Evolutionary conservation across 2,113 vertebrate species (phyloP).

Genomic region (Acanthochromis polyacanthus): DNA sequence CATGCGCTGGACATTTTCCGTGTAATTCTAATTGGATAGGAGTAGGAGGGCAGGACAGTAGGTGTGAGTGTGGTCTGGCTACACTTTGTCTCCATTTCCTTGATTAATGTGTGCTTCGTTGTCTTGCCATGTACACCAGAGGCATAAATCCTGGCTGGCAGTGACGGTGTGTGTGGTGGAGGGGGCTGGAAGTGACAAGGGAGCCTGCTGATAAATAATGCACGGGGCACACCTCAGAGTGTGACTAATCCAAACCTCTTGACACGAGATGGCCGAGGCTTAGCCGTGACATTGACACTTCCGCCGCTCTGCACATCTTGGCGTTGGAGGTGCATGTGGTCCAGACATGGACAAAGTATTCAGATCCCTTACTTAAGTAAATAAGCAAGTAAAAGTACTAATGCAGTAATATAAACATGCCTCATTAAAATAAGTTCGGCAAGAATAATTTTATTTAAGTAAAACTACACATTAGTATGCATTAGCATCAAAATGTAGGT

Average conservation of each 20-base stretch:
- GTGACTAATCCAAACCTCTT: slow-evolving; percentile 80
- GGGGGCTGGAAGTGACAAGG: slow-evolving; percentile 41
- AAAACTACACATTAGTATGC: too few species aligned
- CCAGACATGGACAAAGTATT: too few species aligned
- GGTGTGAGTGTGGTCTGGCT: slow-evolving; percentile 41
- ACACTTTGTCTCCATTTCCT: slow-evolving; percentile 77
- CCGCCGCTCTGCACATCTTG: not conserved
- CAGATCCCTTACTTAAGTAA: too few species aligned
- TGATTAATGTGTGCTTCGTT: slow-evolving; percentile 72
- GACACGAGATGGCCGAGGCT: slow-evolving; percentile 65
- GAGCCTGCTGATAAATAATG: slow-evolving; percentile 79
- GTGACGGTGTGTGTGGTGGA: slow-evolving; percentile 22
- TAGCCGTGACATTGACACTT: slow-evolving; percentile 44
- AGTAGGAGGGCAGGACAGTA: not conserved
- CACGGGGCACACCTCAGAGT: slow-evolving; percentile 62
- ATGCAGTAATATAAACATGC: too few species aligned
- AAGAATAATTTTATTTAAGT: too few species aligned
- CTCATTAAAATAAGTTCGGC: too few species aligned
- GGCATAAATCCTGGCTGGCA: slow-evolving; percentile 70
- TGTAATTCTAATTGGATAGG: slow-evolving; percentile 4
- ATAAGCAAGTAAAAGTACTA: too few species aligned
- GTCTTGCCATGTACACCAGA: slow-evolving; percentile 44
- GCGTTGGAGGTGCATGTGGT: slow-evolving; percentile 5
- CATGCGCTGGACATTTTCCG: not conserved
- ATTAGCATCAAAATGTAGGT: too few species aligned